Conservation (phyloP, 2,797 vertebrate genomes). For the Okamejei kenojei region DNA sequence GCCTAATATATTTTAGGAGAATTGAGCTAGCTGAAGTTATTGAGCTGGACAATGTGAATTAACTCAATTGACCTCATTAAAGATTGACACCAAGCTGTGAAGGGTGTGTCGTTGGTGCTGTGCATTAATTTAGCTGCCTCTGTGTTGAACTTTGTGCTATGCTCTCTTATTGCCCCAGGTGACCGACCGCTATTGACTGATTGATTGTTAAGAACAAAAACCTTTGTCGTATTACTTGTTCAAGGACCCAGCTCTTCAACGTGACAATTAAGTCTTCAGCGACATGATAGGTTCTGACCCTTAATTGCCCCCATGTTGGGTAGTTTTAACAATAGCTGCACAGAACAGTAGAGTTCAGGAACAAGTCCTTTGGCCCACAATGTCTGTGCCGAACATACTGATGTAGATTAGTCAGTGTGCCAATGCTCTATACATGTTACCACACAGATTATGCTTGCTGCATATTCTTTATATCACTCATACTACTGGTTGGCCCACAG, state of each 20-base stretch:
- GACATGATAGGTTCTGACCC: not conserved
- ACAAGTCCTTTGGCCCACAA: too few species aligned
- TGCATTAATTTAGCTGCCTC: not conserved
- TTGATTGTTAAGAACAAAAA: not conserved
- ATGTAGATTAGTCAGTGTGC: too few species aligned
- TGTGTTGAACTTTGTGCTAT: not conserved
- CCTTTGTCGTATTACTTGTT: not conserved
- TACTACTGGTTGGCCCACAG: too few species aligned
- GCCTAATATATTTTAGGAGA: not conserved
- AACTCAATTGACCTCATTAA: not conserved
- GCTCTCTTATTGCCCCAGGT: not conserved
- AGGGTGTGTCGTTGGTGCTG: not conserved
- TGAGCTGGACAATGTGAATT: not conserved
- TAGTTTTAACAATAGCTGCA: not conserved
- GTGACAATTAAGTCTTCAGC: not conserved
- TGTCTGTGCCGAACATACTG: too few species aligned
- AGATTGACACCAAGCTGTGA: slow-evolving; percentile 16
- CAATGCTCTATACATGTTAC: too few species aligned
- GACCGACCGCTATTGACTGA: not conserved
- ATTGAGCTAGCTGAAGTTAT: not conserved
- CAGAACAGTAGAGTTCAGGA: too few species aligned
- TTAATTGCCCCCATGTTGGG: too few species aligned
- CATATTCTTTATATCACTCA: too few species aligned
- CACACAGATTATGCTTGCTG: too few species aligned
- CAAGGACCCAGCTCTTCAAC: not conserved